A percentile compares a stretch with the other conserved stretches of the same genome.
These are phyloP conservation scores for Clusia tigrina DNA, from an alignment of 2,888 invertebrate genomes.

Conservation along the genomic window DNA sequence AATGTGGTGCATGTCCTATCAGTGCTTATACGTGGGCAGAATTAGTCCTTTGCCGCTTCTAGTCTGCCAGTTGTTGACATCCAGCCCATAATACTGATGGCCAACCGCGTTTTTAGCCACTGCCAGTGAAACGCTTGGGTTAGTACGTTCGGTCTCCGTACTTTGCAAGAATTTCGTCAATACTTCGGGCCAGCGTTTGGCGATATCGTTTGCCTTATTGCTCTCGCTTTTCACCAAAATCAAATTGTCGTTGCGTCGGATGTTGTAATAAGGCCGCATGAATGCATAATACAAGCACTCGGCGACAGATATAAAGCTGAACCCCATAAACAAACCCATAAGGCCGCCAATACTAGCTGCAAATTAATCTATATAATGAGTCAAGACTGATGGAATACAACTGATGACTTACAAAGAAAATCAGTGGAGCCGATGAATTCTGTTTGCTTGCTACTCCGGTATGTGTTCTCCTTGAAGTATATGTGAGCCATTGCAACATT, in stretches of 20 bases:
- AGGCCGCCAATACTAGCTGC: constrained; percentile 80
- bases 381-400: background rate
- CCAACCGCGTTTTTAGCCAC: too few species aligned
- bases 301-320: constrained; percentile 78
- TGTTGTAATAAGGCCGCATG: constrained; percentile 66
- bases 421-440: constrained; percentile 81
- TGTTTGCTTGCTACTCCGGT: constrained; percentile 74
- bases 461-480: constrained; percentile 74
- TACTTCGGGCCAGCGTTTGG: background rate
- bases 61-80: background rate
- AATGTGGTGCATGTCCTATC: background rate
- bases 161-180: background rate
- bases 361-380: background rate
- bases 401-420: constrained; percentile 73
- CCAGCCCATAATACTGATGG: background rate
- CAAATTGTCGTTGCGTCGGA: constrained; percentile 25
- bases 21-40: background rate
- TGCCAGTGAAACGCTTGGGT: background rate
- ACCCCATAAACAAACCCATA: constrained; percentile 80
- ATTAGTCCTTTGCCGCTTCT: background rate
- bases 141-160: background rate
- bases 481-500: constrained; percentile 77
- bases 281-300: constrained; percentile 76
- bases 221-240: background rate
- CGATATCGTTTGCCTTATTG: background rate